These are phyloP conservation scores for Calidris pygmaea DNA, from an alignment of 2,113 vertebrate genomes.

Conservation along the genomic window DNA sequence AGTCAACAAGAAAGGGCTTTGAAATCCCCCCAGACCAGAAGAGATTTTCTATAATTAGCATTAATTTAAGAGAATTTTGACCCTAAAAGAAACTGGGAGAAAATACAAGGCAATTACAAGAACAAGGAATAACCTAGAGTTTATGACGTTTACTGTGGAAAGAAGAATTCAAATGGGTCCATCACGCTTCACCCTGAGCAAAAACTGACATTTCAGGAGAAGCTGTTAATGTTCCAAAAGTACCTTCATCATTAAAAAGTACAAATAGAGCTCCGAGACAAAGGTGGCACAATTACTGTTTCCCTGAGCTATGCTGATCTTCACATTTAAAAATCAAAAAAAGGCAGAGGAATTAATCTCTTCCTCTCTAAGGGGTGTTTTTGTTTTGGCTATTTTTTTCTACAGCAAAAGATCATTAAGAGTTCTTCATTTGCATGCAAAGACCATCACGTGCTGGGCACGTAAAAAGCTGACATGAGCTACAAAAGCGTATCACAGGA, in stretches of 20 bases:
- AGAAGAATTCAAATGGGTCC: neutral
- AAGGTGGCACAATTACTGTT: neutral
- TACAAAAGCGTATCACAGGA: neutral
- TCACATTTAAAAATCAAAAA: neutral
- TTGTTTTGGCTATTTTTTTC: neutral
- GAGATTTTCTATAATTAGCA: neutral
- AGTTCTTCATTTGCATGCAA: neutral
- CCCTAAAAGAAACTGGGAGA: neutral
- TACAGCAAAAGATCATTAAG: neutral
- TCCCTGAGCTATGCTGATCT: neutral
- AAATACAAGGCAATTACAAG: neutral
- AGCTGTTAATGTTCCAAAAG: neutral
- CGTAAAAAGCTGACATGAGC: neutral
- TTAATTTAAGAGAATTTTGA: neutral
- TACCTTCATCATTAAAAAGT: neutral
- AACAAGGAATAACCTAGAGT: neutral
- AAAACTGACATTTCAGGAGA: neutral
- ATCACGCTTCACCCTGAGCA: neutral
- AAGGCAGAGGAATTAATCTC: neutral
- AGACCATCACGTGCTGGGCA: neutral
- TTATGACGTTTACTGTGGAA: neutral
- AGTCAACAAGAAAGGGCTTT: neutral
- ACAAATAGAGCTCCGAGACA: neutral
- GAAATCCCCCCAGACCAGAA: neutral
- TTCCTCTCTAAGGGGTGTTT: neutral